Evolutionary conservation across 2,113 vertebrate genomes (phyloP), one percentile per base, ranked within the genome.

Genomic region (Microcebus lehilahytsara): DNA sequence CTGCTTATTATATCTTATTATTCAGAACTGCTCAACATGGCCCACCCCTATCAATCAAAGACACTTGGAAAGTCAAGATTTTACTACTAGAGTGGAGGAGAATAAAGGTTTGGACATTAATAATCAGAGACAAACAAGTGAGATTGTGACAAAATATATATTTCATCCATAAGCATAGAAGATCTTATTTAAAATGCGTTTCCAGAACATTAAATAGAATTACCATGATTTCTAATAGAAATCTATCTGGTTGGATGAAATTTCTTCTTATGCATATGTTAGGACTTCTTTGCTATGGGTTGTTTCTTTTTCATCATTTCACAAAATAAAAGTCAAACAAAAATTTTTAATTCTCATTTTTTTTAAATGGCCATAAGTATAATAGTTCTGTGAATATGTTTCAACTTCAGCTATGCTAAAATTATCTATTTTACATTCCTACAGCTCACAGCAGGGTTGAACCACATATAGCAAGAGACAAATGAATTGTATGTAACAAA

Each of bases 401-500:
- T 95, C 25, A 89, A 91, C 34, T 89, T 58, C n/a, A 79, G 40
- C 11, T 64, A 32, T 89, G 66, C 53, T 75, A 96, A 62, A 89
- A 95, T 71, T 60, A 80, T 13, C 17, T 85, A 84, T 53, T 93
- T 96, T 92, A 80, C 22, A 89, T 93, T 89, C 11, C n/a, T 71
- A 37, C 13, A 77, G 22, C 64, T 80, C 49, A 91, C 0, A 72
- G 1, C 16, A 6, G 37, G 9, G 9, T 78, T 93, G 46, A 91
- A 89, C 13, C 56, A 32, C 23, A n/a, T 51, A 27, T 74, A 85
- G 42, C 78, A 19, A 37, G 49, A 72, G 67, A 69, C 5, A 72
- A 89, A 95, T 74, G 3, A 89, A 74, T 91, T 84, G 20, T 79
- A 32, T 74, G 16, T 79, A 40, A 37, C 23, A 51, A 72, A 88